Conservation (phyloP, 2,113 vertebrate genomes). For the Pachypanchax playfairii region DNA sequence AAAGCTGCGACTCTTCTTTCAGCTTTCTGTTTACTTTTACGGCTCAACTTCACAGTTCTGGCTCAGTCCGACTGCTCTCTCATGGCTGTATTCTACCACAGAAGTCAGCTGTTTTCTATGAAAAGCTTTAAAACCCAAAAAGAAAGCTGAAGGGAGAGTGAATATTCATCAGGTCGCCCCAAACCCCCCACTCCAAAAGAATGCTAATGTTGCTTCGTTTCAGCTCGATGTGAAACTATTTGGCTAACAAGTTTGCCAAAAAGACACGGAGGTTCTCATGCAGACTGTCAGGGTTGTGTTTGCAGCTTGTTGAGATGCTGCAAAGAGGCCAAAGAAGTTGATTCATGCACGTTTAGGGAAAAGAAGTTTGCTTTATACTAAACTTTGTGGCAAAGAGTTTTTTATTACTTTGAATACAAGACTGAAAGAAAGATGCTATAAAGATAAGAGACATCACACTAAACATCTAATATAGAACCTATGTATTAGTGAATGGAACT, state of each 20-base stretch:
- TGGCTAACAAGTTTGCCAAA: conserved; percentile 6
- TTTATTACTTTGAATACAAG: neutral
- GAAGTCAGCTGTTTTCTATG: conserved; percentile 1
- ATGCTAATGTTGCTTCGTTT: conserved; percentile 11
- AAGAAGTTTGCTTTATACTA: neutral
- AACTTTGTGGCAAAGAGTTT: neutral
- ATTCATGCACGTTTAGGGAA: neutral
- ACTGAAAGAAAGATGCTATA: neutral
- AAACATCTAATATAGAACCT: too few relatives aligned
- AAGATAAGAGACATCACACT: too few relatives aligned
- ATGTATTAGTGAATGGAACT: too few relatives aligned
- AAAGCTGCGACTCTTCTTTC: neutral
- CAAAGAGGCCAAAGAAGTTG: neutral
- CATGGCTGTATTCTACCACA: neutral
- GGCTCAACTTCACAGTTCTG: neutral
- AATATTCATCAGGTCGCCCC: conserved; percentile 14
- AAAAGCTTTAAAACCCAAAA: neutral
- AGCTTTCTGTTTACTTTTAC: conserved; percentile 3
- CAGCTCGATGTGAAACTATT: conserved; percentile 3
- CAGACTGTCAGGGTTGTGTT: neutral
- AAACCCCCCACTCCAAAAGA: conserved; percentile 11
- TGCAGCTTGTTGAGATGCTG: neutral
- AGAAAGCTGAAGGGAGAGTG: conserved; percentile 1
- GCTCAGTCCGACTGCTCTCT: neutral
- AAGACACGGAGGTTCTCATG: conserved; percentile 6